Evolutionary conservation across 2,113 vertebrate species (phyloP).

Genomic region (Cephalopterus ornatus): DNA sequence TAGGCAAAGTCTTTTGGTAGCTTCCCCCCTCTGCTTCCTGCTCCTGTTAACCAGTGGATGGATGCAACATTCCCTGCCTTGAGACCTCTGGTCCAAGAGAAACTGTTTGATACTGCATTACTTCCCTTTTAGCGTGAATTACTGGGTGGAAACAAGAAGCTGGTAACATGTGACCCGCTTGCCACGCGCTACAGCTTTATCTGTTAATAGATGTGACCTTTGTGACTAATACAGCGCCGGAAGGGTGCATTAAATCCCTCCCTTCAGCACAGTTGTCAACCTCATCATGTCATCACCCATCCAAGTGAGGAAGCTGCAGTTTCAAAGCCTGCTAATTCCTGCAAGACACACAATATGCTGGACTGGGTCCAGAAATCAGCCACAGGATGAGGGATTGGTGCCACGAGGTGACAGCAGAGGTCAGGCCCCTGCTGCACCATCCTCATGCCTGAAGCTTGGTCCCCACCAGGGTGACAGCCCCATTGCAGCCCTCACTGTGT

Average conservation of each 20-base stretch:
- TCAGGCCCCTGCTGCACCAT: background rate
- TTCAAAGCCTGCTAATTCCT: background rate
- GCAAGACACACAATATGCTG: background rate
- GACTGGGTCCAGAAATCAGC: background rate
- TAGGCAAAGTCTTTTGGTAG: background rate
- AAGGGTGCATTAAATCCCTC: background rate
- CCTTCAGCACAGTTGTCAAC: background rate
- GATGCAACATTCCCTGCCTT: background rate
- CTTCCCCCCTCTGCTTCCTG: background rate
- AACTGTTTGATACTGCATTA: background rate
- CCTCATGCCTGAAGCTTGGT: rapidly evolving
- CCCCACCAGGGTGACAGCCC: rapidly evolving
- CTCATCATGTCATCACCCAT: background rate
- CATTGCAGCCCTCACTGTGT: background rate
- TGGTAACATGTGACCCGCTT: background rate
- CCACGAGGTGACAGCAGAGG: background rate
- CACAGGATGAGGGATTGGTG: background rate
- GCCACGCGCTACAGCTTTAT: background rate
- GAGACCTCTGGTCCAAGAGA: background rate
- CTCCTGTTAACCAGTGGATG: background rate
- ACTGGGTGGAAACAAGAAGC: conserved; percentile 20
- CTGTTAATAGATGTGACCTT: conserved; percentile 17
- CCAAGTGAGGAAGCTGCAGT: background rate
- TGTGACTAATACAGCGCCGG: background rate
- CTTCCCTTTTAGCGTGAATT: background rate